Evolutionary conservation across 2,113 vertebrate genomes (phyloP).

Genomic region (Protomyctophum bolini): DNA sequence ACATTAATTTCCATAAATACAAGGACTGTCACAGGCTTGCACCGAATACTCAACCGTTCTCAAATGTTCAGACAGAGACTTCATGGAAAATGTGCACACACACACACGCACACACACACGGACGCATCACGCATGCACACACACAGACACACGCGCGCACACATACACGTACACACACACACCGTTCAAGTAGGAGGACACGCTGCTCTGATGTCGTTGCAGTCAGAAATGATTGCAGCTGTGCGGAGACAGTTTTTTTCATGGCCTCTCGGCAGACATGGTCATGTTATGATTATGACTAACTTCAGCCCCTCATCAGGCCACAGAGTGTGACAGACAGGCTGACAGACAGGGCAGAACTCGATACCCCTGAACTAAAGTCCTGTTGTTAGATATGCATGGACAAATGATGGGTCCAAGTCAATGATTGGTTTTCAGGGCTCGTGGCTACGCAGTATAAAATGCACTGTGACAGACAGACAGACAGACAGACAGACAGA

Average conservation of each 20-base stretch:
- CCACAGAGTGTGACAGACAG: slow-evolving; percentile 48
- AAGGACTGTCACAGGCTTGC: slow-evolving; percentile 11
- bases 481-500: too few relatives aligned
- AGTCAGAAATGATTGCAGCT: slow-evolving; percentile 18
- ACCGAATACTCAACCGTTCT: background rate
- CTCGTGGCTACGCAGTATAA: too few relatives aligned
- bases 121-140: background rate
- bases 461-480: too few relatives aligned
- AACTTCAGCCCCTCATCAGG: slow-evolving; percentile 55
- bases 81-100: background rate
- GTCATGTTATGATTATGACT: slow-evolving; percentile 54
- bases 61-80: background rate
- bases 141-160: background rate
- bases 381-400: slow-evolving; percentile 32
- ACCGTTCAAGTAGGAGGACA: slow-evolving; percentile 11
- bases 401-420: slow-evolving; percentile 15
- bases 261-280: slow-evolving; percentile 7
- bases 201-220: slow-evolving; percentile 10
- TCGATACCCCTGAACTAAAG: slow-evolving; percentile 38
- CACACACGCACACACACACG: background rate
- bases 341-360: slow-evolving; percentile 54
- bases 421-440: too few relatives aligned
- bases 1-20: background rate
- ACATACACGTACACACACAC: background rate
- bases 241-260: slow-evolving; percentile 22